These are phyloP conservation scores for Stomorhina lunata DNA, from an alignment of 2,888 invertebrate genomes.

Conservation along the genomic window DNA sequence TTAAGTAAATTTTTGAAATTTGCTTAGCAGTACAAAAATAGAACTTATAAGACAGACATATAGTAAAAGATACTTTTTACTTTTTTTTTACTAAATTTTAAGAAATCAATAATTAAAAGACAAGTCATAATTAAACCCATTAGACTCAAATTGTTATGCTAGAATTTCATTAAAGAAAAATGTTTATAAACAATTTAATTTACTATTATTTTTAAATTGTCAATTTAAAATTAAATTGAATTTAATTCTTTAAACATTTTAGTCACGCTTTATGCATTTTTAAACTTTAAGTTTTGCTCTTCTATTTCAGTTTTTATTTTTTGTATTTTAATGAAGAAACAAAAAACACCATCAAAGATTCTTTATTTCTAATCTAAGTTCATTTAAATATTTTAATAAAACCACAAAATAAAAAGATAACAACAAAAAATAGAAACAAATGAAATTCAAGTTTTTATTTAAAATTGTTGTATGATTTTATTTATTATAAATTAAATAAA, in stretches of 20 bases:
- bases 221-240: not conserved
- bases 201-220: not conserved
- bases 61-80: too few species aligned
- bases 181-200: not conserved
- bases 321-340: not conserved
- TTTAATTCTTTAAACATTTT: not conserved
- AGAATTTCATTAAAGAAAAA: not conserved
- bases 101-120: too few species aligned
- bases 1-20: too few species aligned
- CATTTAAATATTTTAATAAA: slow-evolving; percentile 11
- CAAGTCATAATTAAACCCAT: too few species aligned
- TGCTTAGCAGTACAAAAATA: too few species aligned
- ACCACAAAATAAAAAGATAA: not conserved
- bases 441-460: slow-evolving; percentile 9
- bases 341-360: not conserved
- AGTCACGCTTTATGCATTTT: slow-evolving; percentile 7
- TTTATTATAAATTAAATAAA: slow-evolving; percentile 5
- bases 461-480: not conserved
- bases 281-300: not conserved
- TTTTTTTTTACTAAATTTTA: too few species aligned
- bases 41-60: too few species aligned
- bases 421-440: not conserved
- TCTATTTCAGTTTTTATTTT: not conserved
- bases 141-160: too few species aligned
- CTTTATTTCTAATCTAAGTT: not conserved